Base-by-base conservation (phyloP, 2,888 invertebrate species). In the Catonia carolina region DNA sequence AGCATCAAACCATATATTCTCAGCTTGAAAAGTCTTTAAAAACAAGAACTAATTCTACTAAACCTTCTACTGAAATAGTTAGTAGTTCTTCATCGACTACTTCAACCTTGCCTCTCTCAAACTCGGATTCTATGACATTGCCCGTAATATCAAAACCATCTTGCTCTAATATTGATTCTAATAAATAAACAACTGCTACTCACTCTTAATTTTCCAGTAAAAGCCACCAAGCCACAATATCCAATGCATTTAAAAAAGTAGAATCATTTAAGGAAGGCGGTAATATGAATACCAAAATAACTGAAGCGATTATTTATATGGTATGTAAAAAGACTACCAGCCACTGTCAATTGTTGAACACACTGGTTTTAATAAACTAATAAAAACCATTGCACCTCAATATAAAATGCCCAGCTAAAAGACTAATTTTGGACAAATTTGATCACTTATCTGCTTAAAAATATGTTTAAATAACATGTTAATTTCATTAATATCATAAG, bases 371-470 rank as follows among this genome's bases (percentile, higher is more conserved):
- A 45, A 45, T 37, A 54, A 54, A 54, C 45, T 54, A 45, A 41
- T 54, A 22, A 45, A 45, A 54, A 54, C 54, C 18, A 15, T 54
- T 17, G 45, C 54, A 23, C 54, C 54, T 45, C 54, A 45, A 10
- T 54, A 45, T 27, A 45, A 54, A 33, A 27, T 54, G 27, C 54
- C 54, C 10, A 54, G 54, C 53, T 10, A 53, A 53, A 53, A 53
- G 23, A 42, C 23, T 53, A 15, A 53, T 53, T 27, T 20, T 20
- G 12, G 42, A 45, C 23, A 53, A 45, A 22, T 53, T 53, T 53
- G 53, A 53, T 14, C n/a, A 41, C 12, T 15, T 53, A 17, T n/a
- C 53, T 27, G 33, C 53, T 39, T n/a, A n/a, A n/a, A n/a, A n/a
- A n/a, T n/a, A n/a, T n/a, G n/a, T n/a, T n/a, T n/a, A n/a, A n/a